Conservation (phyloP, 2,888 invertebrate genomes). For the Drosophila testacea region DNA sequence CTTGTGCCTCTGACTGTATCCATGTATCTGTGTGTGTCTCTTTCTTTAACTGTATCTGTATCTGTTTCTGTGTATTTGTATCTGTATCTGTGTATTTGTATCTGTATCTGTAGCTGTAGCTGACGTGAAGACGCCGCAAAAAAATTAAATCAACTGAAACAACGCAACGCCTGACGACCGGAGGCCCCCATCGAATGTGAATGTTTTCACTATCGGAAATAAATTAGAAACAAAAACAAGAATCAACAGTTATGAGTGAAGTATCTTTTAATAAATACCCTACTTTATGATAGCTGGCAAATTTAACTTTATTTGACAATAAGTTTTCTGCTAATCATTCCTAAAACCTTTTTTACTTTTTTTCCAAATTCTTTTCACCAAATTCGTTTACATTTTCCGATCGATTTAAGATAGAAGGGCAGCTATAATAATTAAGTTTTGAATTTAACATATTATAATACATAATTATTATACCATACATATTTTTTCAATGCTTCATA, state of each 20-base stretch:
- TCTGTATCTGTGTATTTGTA: slow-evolving; percentile 3
- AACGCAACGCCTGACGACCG: slow-evolving; percentile 27
- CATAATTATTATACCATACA: too few species aligned
- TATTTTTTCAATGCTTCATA: not conserved
- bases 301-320: not conserved
- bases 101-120: slow-evolving; percentile 15
- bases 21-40: slow-evolving; percentile 16
- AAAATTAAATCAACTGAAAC: slow-evolving; percentile 66
- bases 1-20: slow-evolving; percentile 26
- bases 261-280: not conserved
- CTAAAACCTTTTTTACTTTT: too few species aligned
- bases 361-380: too few species aligned
- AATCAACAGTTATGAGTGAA: slow-evolving; percentile 4
- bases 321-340: too few species aligned
- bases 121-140: slow-evolving; percentile 65
- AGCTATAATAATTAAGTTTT: too few species aligned
- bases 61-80: slow-evolving; percentile 10
- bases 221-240: slow-evolving; percentile 57
- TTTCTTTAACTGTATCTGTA: slow-evolving; percentile 8
- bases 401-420: too few species aligned
- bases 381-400: too few species aligned
- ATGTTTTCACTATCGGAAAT: slow-evolving; percentile 65
- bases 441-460: too few species aligned
- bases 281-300: not conserved
- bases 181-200: slow-evolving; percentile 28